phyloP scores from a whole-genome alignment of 2,797 vertebrate genomes.

The Lithobates pipiens region DNA sequence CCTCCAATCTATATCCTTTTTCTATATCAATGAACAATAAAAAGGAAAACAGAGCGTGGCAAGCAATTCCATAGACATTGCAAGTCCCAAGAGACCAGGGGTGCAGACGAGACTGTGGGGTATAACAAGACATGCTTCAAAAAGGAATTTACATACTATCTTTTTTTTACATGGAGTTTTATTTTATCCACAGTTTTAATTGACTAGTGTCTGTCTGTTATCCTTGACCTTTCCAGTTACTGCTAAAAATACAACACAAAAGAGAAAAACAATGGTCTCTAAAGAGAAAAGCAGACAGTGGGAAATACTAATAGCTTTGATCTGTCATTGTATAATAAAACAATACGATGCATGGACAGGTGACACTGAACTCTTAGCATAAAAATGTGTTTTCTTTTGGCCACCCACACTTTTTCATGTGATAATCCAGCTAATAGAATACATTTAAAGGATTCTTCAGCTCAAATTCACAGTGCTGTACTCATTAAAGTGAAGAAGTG shows the following conservation, averaged over 20 bases:
- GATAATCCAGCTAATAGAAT: neutral
- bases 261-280: constrained; percentile 12
- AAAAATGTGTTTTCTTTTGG: neutral
- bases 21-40: constrained; percentile 29
- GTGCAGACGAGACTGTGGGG: neutral
- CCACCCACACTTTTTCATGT: neutral
- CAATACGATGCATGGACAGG: neutral
- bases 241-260: constrained; percentile 66
- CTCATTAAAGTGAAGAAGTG: neutral
- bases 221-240: constrained; percentile 69
- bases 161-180: constrained; percentile 25
- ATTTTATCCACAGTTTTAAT: constrained; percentile 66
- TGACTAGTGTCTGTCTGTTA: constrained; percentile 72
- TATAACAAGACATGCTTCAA: constrained; percentile 14
- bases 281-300: neutral
- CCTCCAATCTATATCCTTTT: constrained; percentile 14
- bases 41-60: constrained; percentile 15
- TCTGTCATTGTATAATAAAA: constrained; percentile 15
- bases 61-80: constrained; percentile 29
- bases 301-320: constrained; percentile 3
- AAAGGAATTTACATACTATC: constrained; percentile 22
- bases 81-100: constrained; percentile 33
- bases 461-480: neutral
- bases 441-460: neutral
- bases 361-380: neutral